These are phyloP conservation scores for Acarapis woodi DNA, from an alignment of 1,140 invertebrate genomes.

Conservation along the genomic window DNA sequence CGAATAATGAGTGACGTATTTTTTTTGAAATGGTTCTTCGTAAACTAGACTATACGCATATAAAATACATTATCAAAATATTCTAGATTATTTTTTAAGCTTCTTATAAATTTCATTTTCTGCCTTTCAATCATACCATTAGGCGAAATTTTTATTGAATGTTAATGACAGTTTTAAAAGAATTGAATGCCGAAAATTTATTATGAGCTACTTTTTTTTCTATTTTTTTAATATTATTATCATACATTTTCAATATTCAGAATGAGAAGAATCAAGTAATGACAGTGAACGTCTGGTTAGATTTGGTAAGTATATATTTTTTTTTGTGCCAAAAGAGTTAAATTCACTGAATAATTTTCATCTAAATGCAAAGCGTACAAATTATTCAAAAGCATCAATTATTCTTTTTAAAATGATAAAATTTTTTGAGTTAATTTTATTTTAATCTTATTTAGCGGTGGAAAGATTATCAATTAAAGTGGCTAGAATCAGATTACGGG, in stretches of 20 bases:
- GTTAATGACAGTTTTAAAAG: too few species aligned
- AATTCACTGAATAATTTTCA: not conserved
- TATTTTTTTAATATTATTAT: slow-evolving; percentile 2
- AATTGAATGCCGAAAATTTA: too few species aligned
- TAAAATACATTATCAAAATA: too few species aligned
- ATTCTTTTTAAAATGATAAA: not conserved
- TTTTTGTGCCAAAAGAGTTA: not conserved
- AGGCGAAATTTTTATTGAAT: too few species aligned
- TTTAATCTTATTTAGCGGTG: slow-evolving; percentile 31
- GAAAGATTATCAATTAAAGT: slow-evolving; percentile 89
- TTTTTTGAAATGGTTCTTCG: too few species aligned
- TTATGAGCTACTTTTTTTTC: not conserved
- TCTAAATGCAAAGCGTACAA: not conserved
- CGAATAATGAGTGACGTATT: too few species aligned
- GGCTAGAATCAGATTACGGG: slow-evolving; percentile 93
- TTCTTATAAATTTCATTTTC: too few species aligned
- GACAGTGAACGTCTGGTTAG: slow-evolving; percentile 93
- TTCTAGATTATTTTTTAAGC: too few species aligned
- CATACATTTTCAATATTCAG: slow-evolving; percentile 26
- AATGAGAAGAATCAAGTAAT: slow-evolving; percentile 98
- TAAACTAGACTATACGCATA: too few species aligned
- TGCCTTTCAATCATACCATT: too few species aligned
- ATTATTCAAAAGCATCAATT: not conserved
- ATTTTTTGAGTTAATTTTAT: too few species aligned
- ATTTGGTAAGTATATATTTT: slow-evolving; percentile 32